Percentiles rank a stretch among this genome's conserved stretches.
These are phyloP conservation scores for Tipula unca DNA, from an alignment of 2,888 invertebrate genomes.

Conservation along the genomic window DNA sequence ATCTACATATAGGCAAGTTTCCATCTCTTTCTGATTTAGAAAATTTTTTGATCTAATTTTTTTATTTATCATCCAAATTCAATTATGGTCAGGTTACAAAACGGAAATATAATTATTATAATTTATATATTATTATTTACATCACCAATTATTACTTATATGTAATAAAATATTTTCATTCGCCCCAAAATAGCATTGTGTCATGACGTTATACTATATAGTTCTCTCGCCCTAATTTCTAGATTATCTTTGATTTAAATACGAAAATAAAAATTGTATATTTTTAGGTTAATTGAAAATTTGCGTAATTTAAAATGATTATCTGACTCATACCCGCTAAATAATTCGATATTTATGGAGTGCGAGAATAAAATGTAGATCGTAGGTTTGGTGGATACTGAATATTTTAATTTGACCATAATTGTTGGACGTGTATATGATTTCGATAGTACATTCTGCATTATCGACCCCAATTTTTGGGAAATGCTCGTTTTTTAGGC, in stretches of 20 bases:
- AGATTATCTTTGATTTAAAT: neutral
- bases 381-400: neutral
- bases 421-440: neutral
- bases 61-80: neutral
- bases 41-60: neutral
- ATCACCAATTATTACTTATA: neutral
- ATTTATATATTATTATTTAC: neutral
- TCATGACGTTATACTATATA: neutral
- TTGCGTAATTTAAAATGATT: neutral
- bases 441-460: neutral
- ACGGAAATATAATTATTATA: neutral
- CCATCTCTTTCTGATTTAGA: neutral
- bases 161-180: neutral
- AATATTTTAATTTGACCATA: neutral
- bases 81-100: neutral
- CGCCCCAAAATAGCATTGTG: neutral
- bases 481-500: neutral
- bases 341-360: neutral
- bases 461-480: neutral
- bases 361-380: neutral
- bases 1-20: neutral
- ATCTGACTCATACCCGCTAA: neutral
- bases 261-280: neutral
- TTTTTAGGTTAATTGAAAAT: neutral
- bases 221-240: neutral